Evolutionary conservation across 2,888 invertebrate genomes (phyloP).

Genomic region (Lasioglossum villosulum): DNA sequence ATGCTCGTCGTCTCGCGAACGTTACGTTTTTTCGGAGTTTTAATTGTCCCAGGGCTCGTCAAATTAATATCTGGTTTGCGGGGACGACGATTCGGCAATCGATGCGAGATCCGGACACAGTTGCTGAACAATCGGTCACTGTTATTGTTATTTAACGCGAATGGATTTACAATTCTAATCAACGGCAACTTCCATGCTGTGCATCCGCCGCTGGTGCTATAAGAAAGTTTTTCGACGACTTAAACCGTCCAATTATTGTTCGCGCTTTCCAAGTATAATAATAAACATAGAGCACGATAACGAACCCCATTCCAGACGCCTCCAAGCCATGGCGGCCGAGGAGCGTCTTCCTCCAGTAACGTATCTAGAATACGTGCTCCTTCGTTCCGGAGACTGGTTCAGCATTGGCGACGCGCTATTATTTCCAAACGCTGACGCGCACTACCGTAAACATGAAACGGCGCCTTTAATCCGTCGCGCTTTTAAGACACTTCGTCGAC

Average conservation of each 20-base stretch:
- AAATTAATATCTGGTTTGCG: neutral
- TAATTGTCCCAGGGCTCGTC: neutral
- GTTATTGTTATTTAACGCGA: conserved; percentile 10
- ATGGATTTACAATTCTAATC: conserved; percentile 51
- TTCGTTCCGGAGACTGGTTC: conserved; percentile 13
- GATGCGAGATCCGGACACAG: neutral
- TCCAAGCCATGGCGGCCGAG: conserved; percentile 28
- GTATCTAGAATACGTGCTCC: conserved; percentile 46
- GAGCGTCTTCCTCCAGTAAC: conserved; percentile 48
- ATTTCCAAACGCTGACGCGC: conserved; percentile 29
- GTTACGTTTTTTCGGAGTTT: neutral
- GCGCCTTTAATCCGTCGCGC: neutral
- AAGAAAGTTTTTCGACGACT: conserved; percentile 44
- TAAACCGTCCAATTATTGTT: conserved; percentile 62
- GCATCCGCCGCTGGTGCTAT: conserved; percentile 1
- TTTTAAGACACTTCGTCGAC: conserved; percentile 15
- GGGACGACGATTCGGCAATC: neutral
- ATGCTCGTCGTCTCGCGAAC: neutral
- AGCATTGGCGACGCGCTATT: conserved; percentile 1
- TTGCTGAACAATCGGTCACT: neutral
- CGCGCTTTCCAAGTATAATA: conserved; percentile 62
- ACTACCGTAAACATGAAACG: conserved; percentile 8
- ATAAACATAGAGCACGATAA: conserved; percentile 74
- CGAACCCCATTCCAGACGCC: conserved; percentile 64
- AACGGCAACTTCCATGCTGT: conserved; percentile 4